Evolutionary conservation across 2,113 vertebrate species (phyloP).

Genomic region (Odontesthes bonariensis): DNA sequence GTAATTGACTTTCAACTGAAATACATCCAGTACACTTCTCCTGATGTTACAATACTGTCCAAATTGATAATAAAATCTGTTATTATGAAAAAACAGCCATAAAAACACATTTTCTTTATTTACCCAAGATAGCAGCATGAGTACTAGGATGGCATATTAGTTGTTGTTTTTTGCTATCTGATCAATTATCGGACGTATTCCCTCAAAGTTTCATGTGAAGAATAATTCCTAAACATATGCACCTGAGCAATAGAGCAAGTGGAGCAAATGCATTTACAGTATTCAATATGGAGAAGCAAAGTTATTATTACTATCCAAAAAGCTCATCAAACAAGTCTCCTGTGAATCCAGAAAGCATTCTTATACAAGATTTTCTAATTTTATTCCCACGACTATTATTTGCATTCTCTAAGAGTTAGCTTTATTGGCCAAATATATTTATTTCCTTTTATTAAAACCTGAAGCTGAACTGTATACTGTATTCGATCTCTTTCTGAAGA

Average conservation of each 20-base stretch:
- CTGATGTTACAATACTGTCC: neutral
- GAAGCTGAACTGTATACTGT: constrained; percentile 29
- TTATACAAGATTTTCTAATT: too few relatives aligned
- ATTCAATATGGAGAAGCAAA: neutral
- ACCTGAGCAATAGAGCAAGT: neutral
- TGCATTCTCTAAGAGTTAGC: too few relatives aligned
- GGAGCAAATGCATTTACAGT: neutral
- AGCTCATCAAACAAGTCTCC: neutral
- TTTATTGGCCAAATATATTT: neutral
- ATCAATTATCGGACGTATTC: neutral
- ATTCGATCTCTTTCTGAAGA: constrained; percentile 50
- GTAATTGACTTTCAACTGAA: constrained; percentile 18
- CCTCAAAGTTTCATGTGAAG: neutral
- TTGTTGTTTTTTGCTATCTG: constrained; percentile 2
- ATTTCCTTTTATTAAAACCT: neutral
- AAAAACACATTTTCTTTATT: neutral
- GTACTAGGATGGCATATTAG: neutral
- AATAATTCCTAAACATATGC: neutral
- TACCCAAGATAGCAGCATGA: neutral
- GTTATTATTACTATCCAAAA: neutral
- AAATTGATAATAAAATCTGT: neutral
- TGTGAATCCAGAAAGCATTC: neutral
- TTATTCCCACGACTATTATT: too few relatives aligned
- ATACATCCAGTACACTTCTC: constrained; percentile 6
- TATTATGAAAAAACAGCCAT: neutral